A percentile compares a stretch with the other conserved stretches of the same genome.
Conservation (phyloP, 2,888 invertebrate genomes). For the Chymomyza procnemis region DNA sequence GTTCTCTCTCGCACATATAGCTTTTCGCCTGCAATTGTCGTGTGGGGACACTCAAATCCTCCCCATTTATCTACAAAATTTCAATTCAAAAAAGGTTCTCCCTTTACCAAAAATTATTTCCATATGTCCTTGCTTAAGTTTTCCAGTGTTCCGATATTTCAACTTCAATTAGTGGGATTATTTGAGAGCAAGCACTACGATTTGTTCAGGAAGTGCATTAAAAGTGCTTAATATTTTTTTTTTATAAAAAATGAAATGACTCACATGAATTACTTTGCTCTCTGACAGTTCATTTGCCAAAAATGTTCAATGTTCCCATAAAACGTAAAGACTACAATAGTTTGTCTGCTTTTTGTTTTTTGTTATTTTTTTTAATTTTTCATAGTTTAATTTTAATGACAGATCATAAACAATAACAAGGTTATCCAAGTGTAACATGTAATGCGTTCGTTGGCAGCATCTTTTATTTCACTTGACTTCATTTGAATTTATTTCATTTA, state of each 20-base stretch:
- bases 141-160: too few species aligned
- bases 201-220: neutral
- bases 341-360: constrained; percentile 5
- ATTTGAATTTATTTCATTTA: constrained; percentile 21
- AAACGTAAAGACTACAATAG: constrained; percentile 42
- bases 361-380: constrained; percentile 1
- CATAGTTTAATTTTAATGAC: constrained; percentile 26
- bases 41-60: too few species aligned
- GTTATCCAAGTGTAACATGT: constrained; percentile 26
- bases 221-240: neutral
- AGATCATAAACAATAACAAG: constrained; percentile 45
- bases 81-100: too few species aligned
- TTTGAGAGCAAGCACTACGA: too few species aligned
- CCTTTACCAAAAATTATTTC: too few species aligned
- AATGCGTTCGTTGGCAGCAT: constrained; percentile 1
- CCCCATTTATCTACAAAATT: too few species aligned
- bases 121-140: too few species aligned
- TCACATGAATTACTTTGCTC: neutral
- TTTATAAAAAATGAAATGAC: too few species aligned
- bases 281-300: constrained; percentile 5
- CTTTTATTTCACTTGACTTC: constrained; percentile 30
- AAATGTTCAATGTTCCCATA: constrained; percentile 42
- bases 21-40: too few species aligned
- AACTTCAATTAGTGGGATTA: too few species aligned
- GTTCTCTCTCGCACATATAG: too few species aligned